Evolutionary conservation across 1,140 invertebrate genomes (phyloP).

Genomic region (Drosophila orosa): DNA sequence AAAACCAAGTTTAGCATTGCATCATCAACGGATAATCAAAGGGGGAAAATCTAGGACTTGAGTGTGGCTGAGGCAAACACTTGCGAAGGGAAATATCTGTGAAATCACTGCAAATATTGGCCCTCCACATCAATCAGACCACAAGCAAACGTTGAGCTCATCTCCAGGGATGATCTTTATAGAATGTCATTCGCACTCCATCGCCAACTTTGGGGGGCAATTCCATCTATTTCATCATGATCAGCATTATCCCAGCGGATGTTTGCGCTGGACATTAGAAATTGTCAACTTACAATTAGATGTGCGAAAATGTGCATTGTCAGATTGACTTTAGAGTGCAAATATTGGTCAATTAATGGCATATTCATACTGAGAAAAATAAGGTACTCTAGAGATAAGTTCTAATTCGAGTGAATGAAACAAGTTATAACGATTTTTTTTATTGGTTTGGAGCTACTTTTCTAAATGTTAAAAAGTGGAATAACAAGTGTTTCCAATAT

Average conservation of each 20-base stretch:
- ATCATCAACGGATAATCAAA: slow-evolving; percentile 11
- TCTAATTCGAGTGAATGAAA: too few species aligned
- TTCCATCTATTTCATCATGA: slow-evolving; percentile 17
- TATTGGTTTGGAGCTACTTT: too few species aligned
- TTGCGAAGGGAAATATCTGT: slow-evolving; percentile 37
- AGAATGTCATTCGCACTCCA: slow-evolving; percentile 43
- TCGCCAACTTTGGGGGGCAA: slow-evolving; percentile 24
- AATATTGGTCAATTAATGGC: slow-evolving; percentile 47
- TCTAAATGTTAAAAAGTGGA: background rate
- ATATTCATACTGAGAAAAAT: background rate
- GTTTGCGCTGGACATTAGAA: slow-evolving; percentile 62
- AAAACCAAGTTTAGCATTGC: slow-evolving; percentile 29
- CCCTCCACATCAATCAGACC: slow-evolving; percentile 35
- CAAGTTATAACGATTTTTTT: too few species aligned
- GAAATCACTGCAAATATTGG: slow-evolving; percentile 33
- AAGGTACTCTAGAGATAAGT: too few species aligned
- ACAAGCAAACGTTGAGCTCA: slow-evolving; percentile 61
- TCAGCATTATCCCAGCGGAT: slow-evolving; percentile 25
- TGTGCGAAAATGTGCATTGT: slow-evolving; percentile 34
- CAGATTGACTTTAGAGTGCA: slow-evolving; percentile 15
- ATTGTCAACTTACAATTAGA: slow-evolving; percentile 38
- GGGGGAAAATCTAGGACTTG: slow-evolving; percentile 16
- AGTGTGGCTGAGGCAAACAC: slow-evolving; percentile 13
- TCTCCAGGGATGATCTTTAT: slow-evolving; percentile 44
- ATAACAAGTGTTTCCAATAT: background rate